Evolutionary conservation across 2,113 vertebrate genomes (phyloP), one percentile per base, ranked within the genome.

Genomic region (Monopterus albus): DNA sequence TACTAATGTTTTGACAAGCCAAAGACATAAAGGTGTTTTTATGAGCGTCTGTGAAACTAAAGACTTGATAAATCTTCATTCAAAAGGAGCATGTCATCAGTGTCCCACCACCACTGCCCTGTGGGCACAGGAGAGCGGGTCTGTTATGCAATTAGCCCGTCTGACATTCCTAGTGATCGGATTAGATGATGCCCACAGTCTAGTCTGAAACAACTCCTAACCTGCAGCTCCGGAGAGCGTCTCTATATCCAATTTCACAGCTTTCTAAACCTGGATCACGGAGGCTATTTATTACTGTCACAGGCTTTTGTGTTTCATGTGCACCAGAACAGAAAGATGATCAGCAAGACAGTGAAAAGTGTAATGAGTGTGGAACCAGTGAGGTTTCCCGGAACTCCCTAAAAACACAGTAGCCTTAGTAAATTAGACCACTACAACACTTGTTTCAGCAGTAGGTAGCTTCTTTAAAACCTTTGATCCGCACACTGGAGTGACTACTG

Each of bases 251-350:
- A 92, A 89, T 91, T 94, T 91, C 90, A 91, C 90, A 87, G 90
- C 84, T 91, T 87, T 91, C 81, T 91, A 89, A 92, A 89, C 90
- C 86, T 87, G 89, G 68, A 91, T 89, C 85, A 82, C 59, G 38
- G 63, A 80, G 86, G 83, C 90, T 78, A 89, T 94, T 86, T 92
- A 91, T 92, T 93, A 91, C 88, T 91, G 90, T 91, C 89, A 87
- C 73, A 50, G 58, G 74, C 66, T 65, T 74, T 79, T 79, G 82
- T 87, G 70, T 87, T 89, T 89, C 69, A 76, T 88, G 68, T 75
- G 57, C 50, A 64, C 15, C 21, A 46, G 59, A 85, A 68, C 81
- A 76, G 78, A 62, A 83, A 82, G 52, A 51, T 39, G 73, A 85
- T 85, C 79, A 80, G 72, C 79, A 75, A 72, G 70, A 72, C 31